Evolutionary conservation across 2,888 invertebrate genomes (phyloP).

Genomic region (Zhengitettix transpicula): DNA sequence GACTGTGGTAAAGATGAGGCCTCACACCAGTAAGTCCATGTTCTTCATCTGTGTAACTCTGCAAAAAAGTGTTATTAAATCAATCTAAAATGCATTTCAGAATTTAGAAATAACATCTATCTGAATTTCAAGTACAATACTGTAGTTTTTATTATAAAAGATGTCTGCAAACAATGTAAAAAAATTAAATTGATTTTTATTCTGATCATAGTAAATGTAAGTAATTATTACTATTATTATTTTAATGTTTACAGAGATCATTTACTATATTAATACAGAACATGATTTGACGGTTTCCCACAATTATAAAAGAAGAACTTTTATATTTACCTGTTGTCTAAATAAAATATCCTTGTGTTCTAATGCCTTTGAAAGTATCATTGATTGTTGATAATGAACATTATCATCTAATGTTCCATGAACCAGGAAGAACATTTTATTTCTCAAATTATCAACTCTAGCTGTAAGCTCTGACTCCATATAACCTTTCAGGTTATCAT

Average conservation of each 20-base stretch:
- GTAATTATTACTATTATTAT: too few relatives aligned
- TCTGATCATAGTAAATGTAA: too few relatives aligned
- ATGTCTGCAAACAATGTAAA: too few relatives aligned
- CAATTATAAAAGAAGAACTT: too few relatives aligned
- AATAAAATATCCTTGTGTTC: constrained; percentile 77
- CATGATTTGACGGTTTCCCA: too few relatives aligned
- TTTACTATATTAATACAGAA: too few relatives aligned
- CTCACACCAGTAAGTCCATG: constrained; percentile 70
- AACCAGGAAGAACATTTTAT: constrained; percentile 73
- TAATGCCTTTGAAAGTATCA: constrained; percentile 74
- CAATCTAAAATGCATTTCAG: neutral
- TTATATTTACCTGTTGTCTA: constrained; percentile 71
- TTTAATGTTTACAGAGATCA: too few relatives aligned
- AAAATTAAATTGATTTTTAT: too few relatives aligned
- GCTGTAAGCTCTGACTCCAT: constrained; percentile 57
- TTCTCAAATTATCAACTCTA: constrained; percentile 42
- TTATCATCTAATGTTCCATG: constrained; percentile 94
- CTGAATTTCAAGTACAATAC: too few relatives aligned
- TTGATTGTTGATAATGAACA: constrained; percentile 94
- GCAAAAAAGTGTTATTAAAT: constrained; percentile 19
- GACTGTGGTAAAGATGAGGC: constrained; percentile 74
- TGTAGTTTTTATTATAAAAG: too few relatives aligned
- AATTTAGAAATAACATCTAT: too few relatives aligned
- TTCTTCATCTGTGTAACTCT: constrained; percentile 91
- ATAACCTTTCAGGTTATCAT: constrained; percentile 61